Base-by-base conservation (phyloP, 2,113 vertebrate genomes). In the Pimephales promelas region DNA sequence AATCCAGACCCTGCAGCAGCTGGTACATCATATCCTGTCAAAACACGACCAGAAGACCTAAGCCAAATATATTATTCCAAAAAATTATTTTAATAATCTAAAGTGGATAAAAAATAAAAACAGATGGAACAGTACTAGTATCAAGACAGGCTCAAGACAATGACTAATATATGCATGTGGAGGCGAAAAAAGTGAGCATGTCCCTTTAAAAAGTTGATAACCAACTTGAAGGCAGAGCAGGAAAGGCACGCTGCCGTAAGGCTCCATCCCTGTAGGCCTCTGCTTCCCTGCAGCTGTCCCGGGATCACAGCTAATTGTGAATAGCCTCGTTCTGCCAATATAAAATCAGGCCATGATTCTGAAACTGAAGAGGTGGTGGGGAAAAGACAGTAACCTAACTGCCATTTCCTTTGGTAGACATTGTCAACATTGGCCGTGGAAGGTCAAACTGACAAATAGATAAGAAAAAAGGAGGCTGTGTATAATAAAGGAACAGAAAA, bases 11-110 rank as follows among this genome's bases (percentile, higher is more conserved):
- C 88, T 96, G 97, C 85, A 99, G 96, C 88, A 99, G 94, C 93
- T 99, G 97, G 92, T 96, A 96, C 97, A 99, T 99, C 98, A 99
- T 99, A 90, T 99, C 96, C 98, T 99, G 88, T 24, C 71, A 79
- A 90, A 84, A 75, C 28, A 84, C 71, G 6, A 79, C 85, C 68
- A 86, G 24, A 61, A 26, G 88, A 70, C 5, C 5, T 34, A 3
- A 71, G 64, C 4, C 61, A 57, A 75, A 40, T 56, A 81, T 8
- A 34, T n/a, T 26, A 54, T 7, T 22, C 16, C 18, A 20, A 54
- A 8, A 22, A 31, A 79, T 6, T 24, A 24, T 64, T 18, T 56
- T 47, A 79, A 79, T 83, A 80, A 78, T 34, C 40, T 56, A 0
- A 68, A 26, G 40, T 47, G 14, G 40, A 64, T 16, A 1, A 3